A percentile compares a stretch with the other conserved stretches of the same genome.
Conservation (phyloP, 2,113 vertebrate species). For the Oenanthe oenanthe region DNA sequence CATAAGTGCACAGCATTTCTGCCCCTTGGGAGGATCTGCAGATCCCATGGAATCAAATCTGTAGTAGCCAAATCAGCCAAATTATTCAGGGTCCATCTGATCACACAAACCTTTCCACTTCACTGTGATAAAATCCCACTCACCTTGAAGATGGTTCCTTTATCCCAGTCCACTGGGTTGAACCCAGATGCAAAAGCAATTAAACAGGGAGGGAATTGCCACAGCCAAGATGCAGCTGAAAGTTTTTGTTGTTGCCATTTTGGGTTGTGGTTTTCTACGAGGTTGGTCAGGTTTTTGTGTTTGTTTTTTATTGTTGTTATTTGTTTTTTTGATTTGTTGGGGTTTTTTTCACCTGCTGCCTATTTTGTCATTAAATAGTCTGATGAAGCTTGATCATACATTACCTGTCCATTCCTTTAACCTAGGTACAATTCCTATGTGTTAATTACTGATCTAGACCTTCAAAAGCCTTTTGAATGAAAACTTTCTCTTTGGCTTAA, state of each 20-base stretch:
- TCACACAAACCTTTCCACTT: background rate
- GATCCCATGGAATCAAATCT: accelerated
- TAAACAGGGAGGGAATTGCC: background rate
- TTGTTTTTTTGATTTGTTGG: background rate
- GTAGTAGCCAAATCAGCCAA: background rate
- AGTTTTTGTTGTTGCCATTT: background rate
- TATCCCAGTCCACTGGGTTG: accelerated
- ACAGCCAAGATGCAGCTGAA: accelerated
- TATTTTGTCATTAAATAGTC: background rate
- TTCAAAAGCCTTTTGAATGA: background rate
- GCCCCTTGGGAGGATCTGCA: background rate
- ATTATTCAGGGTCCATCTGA: background rate
- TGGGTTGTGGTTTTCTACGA: background rate
- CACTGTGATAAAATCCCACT: background rate
- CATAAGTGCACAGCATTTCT: background rate
- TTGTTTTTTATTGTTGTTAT: background rate
- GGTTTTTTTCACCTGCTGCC: background rate
- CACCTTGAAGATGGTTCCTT: background rate
- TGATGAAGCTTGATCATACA: background rate
- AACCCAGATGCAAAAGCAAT: background rate
- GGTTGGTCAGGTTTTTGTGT: background rate
- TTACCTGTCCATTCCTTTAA: background rate
- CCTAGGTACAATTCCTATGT: background rate
- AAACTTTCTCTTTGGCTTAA: background rate
- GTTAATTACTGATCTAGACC: background rate